These are phyloP conservation scores for Plagiodera versicolora DNA, from an alignment of 2,888 invertebrate species.

Conservation along the genomic window DNA sequence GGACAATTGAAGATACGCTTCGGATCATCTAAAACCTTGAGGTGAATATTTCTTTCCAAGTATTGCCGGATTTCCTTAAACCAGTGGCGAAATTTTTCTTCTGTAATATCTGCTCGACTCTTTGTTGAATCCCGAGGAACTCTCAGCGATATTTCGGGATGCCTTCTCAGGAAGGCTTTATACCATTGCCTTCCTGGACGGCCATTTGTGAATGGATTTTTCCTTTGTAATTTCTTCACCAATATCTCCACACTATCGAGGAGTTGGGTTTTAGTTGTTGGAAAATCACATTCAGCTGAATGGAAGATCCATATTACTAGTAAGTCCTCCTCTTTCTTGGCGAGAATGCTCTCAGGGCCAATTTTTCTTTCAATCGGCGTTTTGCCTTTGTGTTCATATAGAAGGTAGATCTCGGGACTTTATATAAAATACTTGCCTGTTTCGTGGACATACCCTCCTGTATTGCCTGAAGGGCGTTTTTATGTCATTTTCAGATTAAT, in stretches of 20 bases:
- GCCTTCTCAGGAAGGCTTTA: not conserved
- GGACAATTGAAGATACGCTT: constrained; percentile 1
- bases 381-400: not conserved
- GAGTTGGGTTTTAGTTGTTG: constrained; percentile 11
- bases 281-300: constrained; percentile 1
- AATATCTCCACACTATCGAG: constrained; percentile 13
- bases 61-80: not conserved
- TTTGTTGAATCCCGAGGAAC: not conserved
- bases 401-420: not conserved
- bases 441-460: not conserved
- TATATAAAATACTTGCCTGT: not conserved
- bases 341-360: constrained; percentile 1
- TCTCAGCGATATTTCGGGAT: not conserved
- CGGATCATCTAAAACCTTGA: not conserved
- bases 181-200: not conserved
- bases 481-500: not conserved
- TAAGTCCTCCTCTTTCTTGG: not conserved
- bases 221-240: not conserved
- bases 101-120: not conserved
- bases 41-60: constrained; percentile 2
- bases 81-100: not conserved
- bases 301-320: constrained; percentile 12
- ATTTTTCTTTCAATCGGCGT: not conserved
- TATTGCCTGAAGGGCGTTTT: not conserved
- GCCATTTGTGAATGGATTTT: not conserved